Base-by-base conservation (phyloP, 2,797 vertebrate genomes). In the Carapus acus region DNA sequence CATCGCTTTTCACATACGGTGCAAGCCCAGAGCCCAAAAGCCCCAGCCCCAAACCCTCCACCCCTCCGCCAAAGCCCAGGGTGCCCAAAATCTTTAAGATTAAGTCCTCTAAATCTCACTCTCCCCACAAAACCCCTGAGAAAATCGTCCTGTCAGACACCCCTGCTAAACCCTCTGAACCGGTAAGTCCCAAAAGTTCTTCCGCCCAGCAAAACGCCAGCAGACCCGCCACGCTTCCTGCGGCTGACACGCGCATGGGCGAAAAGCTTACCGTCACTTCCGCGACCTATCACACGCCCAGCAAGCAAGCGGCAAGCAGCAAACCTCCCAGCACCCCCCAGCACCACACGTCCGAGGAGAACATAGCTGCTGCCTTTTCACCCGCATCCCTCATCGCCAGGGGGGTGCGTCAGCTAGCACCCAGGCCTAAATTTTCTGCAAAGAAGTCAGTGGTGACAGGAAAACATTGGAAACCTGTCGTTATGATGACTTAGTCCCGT, bases 361-460 rank as follows among this genome's bases (percentile, higher is more conserved):
- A 50, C 79, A 73, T 86, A 61, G 76, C 76, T 67, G 65, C 58
- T 43, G 73, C 78, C 58, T 85, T 78, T 58, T 81, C 82, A 63
- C 77, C 85, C 43, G 79, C 81, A 54, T 78, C 82, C 66, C 82
- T 81, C 75, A 82, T 85, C 58, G 83, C 89, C 51, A 67, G 82
- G 71, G 79, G 74, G 31, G 74, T 70, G 48, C 80, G 88, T 71
- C 90, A 91, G 76, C 83, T 91, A 79, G 92, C 94, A 73, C 95
- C 96, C 0, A 88, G 88, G 81, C 96, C 96, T 66, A 97, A 87
- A 64, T 99, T 98, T 83, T 96, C 92, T 50, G 96, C 96, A 53
- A 99, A 92, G 89, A 97, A 93, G 83, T 86, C 90, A 43, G 85
- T 83, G 2, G 83, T 85, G 73, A 63, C 76, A 51, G 78, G 85